Percentiles rank a stretch among this genome's conserved stretches.
Conservation (phyloP, 1,140 invertebrate genomes). For the Macrobrachium nipponense region DNA sequence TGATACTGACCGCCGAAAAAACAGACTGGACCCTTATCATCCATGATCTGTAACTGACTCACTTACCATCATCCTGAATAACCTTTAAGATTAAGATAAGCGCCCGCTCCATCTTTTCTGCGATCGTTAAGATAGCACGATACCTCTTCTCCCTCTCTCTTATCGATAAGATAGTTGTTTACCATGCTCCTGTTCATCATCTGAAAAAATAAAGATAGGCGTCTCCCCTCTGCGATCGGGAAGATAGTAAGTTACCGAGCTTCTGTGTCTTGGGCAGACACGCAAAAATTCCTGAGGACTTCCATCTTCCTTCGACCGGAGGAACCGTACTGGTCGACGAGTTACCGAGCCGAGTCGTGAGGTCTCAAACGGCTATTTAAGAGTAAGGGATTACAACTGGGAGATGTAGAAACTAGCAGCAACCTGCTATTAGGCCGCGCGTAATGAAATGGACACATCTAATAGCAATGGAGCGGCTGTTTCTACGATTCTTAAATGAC, state of each 20-base stretch:
- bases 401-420: conserved; percentile 55
- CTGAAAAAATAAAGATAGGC: too few relatives aligned
- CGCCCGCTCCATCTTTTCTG: too few relatives aligned
- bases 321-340: conserved; percentile 28
- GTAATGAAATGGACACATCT: conserved; percentile 61
- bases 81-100: too few relatives aligned
- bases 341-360: conserved; percentile 53
- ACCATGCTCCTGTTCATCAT: not conserved
- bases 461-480: conserved; percentile 48
- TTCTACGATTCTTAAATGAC: conserved; percentile 41
- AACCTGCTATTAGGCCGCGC: conserved; percentile 50
- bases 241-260: too few relatives aligned
- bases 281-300: too few relatives aligned
- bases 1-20: too few relatives aligned
- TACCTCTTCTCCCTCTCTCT: not conserved
- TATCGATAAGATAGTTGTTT: not conserved
- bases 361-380: conserved; percentile 58
- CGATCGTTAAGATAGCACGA: too few relatives aligned
- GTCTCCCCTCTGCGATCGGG: too few relatives aligned
- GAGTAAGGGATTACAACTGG: conserved; percentile 48
- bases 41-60: too few relatives aligned
- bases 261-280: too few relatives aligned
- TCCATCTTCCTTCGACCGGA: not conserved
- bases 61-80: too few relatives aligned
- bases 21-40: too few relatives aligned